Conservation (phyloP, 2,888 invertebrate species). For the Clivina fossor region DNA sequence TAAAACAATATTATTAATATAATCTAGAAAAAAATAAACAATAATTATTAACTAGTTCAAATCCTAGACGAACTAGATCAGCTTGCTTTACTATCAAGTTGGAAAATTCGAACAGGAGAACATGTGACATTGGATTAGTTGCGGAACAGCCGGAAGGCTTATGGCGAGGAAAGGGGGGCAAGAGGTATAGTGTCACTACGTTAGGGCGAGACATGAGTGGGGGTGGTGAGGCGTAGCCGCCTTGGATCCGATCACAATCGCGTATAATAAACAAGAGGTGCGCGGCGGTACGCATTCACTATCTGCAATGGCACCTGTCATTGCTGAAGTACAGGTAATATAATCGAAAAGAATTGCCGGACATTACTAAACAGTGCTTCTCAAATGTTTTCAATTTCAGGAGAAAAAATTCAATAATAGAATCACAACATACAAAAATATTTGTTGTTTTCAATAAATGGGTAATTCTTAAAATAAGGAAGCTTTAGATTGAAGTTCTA, state of each 20-base stretch:
- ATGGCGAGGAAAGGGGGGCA: constrained; percentile 1
- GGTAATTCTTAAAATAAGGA: no score
- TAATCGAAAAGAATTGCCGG: not conserved
- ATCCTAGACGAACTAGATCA: constrained; percentile 1
- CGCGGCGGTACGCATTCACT: not conserved
- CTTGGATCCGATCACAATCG: constrained; percentile 8
- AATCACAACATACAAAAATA: no score
- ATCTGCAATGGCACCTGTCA: constrained; percentile 5
- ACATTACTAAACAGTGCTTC: not conserved
- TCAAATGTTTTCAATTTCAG: no score
- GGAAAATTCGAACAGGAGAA: constrained; percentile 3
- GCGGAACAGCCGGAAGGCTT: constrained; percentile 13
- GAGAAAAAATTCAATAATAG: no score
- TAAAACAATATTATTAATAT: no score
- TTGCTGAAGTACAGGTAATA: not conserved
- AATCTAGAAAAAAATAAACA: no score
- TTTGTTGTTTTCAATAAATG: no score
- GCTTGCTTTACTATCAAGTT: not conserved
- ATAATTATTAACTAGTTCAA: no score
- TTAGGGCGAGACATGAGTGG: no score
- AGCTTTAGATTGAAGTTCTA: no score
- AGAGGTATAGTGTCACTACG: no score
- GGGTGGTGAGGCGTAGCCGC: constrained; percentile 5
- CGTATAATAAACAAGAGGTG: not conserved
- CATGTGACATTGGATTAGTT: constrained; percentile 18